Evolutionary conservation across 2,113 vertebrate species (phyloP).

Genomic region (Catharus minimus): DNA sequence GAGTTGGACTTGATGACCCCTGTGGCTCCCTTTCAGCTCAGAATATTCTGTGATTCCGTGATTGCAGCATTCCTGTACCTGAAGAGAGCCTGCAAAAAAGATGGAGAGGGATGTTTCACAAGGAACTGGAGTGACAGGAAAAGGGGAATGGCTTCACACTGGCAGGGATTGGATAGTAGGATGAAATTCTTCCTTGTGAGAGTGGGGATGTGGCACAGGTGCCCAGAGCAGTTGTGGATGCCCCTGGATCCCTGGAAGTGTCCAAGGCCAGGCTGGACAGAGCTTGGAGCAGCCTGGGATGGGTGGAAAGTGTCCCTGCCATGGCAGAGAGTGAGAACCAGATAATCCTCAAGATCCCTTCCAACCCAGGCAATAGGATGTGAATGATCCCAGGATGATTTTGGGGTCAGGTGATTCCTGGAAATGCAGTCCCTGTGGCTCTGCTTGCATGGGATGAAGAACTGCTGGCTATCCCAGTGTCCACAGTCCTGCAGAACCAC

Average conservation of each 20-base stretch:
- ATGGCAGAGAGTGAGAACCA: background rate
- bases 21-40: background rate
- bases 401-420: background rate
- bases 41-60: background rate
- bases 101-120: background rate
- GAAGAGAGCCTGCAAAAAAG: background rate
- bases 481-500: no score
- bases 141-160: background rate
- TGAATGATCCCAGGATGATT: background rate
- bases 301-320: rapidly evolving
- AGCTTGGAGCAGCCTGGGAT: rapidly evolving
- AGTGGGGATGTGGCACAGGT: rapidly evolving
- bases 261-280: rapidly evolving
- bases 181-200: background rate
- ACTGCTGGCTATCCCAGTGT: background rate
- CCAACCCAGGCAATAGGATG: background rate
- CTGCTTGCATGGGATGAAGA: background rate
- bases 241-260: background rate
- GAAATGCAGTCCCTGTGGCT: background rate
- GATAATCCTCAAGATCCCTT: background rate
- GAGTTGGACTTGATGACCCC: no score
- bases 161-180: background rate
- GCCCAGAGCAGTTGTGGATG: background rate
- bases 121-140: background rate
- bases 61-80: background rate